phyloP scores from a whole-genome alignment of 2,113 vertebrate genomes.

The Lophotis ruficrista region DNA sequence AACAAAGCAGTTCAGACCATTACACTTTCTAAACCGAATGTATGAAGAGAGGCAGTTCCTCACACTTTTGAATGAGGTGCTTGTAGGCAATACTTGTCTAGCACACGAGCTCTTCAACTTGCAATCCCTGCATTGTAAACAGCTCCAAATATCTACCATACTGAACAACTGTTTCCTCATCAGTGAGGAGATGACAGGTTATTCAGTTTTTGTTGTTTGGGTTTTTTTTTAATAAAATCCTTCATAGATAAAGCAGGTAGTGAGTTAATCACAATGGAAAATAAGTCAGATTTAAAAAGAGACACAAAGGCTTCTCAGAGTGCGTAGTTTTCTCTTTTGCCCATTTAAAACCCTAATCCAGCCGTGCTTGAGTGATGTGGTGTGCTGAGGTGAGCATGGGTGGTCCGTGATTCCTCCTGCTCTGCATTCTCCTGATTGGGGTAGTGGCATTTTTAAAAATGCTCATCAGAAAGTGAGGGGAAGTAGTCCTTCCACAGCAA shows the following conservation, averaged over 20 bases:
- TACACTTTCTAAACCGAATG: neutral
- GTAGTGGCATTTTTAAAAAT: neutral
- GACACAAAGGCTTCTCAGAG: neutral
- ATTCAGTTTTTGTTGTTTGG: neutral
- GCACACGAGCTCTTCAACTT: neutral
- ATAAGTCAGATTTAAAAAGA: neutral
- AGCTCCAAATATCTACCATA: neutral
- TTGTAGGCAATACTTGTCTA: neutral
- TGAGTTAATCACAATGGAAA: neutral
- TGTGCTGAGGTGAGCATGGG: neutral
- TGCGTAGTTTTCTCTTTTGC: neutral
- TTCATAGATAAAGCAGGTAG: neutral
- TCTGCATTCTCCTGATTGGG: neutral
- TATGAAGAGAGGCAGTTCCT: neutral
- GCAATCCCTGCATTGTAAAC: neutral
- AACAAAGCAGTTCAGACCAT: conserved; percentile 1
- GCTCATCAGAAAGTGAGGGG: neutral
- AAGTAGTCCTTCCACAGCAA: neutral
- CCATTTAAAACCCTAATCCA: neutral
- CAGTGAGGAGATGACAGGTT: neutral
- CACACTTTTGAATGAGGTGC: neutral
- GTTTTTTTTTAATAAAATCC: neutral
- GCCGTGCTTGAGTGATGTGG: neutral
- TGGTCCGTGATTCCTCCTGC: fast-evolving
- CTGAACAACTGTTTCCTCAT: neutral